These are phyloP conservation scores for Hermodice carunculata DNA, from an alignment of 2,888 invertebrate species.

Conservation along the genomic window DNA sequence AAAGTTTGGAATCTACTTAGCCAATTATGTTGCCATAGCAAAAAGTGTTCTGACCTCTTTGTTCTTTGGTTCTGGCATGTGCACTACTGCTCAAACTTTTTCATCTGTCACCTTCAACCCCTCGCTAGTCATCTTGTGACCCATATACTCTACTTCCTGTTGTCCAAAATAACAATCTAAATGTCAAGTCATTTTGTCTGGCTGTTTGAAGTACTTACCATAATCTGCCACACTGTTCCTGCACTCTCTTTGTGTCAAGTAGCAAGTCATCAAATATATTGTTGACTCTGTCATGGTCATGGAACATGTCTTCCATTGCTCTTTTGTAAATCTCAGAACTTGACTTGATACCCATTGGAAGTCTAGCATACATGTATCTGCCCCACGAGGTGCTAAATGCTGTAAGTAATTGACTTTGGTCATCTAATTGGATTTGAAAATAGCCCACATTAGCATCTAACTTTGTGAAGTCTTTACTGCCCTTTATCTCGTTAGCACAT, in stretches of 20 bases:
- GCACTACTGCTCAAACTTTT: not conserved
- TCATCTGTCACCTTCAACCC: not conserved
- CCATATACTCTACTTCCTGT: not conserved
- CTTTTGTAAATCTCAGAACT: conserved; percentile 14
- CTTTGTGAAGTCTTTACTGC: not conserved
- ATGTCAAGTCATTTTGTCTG: not conserved
- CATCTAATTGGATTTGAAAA: conserved; percentile 7
- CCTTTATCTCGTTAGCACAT: not conserved
- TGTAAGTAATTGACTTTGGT: not conserved
- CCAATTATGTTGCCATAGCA: not conserved
- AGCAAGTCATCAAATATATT: conserved; percentile 13
- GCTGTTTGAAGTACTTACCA: not conserved
- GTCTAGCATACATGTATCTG: conserved; percentile 5
- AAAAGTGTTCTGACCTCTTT: conserved; percentile 9
- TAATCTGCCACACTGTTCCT: not conserved
- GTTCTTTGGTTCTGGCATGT: conserved; percentile 14
- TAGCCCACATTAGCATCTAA: conserved; percentile 16
- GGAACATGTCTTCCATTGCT: conserved; percentile 11
- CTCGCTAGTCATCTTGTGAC: conserved; percentile 2
- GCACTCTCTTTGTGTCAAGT: not conserved
- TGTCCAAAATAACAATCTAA: not conserved
- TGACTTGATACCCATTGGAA: conserved; percentile 17
- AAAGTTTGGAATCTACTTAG: not conserved
- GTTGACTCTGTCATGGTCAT: not conserved
- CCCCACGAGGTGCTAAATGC: conserved; percentile 11